Base-by-base conservation (phyloP, 2,113 vertebrate genomes). In the Heteronetta atricapilla region DNA sequence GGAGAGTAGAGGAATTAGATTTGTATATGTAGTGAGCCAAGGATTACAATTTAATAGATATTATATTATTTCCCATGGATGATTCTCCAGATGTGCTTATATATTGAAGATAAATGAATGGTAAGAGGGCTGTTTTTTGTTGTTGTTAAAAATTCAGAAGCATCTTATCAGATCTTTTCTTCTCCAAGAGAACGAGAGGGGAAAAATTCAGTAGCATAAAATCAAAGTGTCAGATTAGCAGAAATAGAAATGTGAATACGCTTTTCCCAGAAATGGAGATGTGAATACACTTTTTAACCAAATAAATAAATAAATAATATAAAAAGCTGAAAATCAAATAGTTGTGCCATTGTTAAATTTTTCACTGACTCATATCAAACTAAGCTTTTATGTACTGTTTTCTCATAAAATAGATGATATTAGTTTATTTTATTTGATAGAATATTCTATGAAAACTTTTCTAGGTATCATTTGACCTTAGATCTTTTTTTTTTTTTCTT, bases 81-180 rank as follows among this genome's bases (percentile, higher is more conserved):
- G 25, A 90, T 74, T 81, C 33, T 86, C 26, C 42, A 90, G 52
- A 56, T 68, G 14, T 33, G 64, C 26, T 80, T 79, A 40, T 89
- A 82, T 62, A 42, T 44, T 90, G 68, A 86, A 94, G 53, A 86
- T n/a, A 84, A 93, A 86, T 88, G 5, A 93, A 84, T 91, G 73
- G 40, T 70, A 73, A 88, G 22, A 80, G 4, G 28, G 13, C 19
- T 4, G 48, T 81, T 92, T 56, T 25, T 76, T 77, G 18, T 36
- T 90, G 8, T 42, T 77, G 28, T 48, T 91, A 72, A 48, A 91
- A 77, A 86, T 86, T 90, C 69, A 83, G 56, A 88, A 70, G 23
- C 34, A 34, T 26, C 50, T 95, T 89, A 67, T 95, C 38, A 72
- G 16, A 44, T 78, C 26, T 82, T 64, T 94, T 84, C 29, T 59